Evolutionary conservation across 2,888 invertebrate species (phyloP).

Genomic region (Mesoligia furuncula): DNA sequence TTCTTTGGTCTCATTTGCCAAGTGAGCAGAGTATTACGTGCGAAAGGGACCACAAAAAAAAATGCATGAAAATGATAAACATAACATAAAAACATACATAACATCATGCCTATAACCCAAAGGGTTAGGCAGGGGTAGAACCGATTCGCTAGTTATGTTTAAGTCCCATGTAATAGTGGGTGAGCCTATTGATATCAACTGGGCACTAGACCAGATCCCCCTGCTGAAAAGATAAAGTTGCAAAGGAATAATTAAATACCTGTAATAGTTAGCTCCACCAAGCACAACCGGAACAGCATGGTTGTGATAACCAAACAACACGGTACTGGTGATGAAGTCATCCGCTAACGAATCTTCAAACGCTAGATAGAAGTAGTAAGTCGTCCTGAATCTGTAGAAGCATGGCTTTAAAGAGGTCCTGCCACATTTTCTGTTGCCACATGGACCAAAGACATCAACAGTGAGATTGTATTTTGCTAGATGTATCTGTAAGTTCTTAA

Average conservation of each 20-base stretch:
- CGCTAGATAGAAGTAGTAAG: conserved; percentile 93
- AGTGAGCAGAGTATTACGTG: background rate
- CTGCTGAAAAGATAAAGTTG: background rate
- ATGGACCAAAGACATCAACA: conserved; percentile 89
- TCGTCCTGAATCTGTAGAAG: conserved; percentile 82
- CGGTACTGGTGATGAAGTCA: conserved; percentile 83
- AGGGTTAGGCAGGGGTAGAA: too few relatives aligned
- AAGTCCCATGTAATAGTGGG: too few relatives aligned
- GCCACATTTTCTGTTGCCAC: conserved; percentile 81
- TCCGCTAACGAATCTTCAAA: conserved; percentile 93
- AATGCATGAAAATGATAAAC: background rate
- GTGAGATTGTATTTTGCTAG: conserved; percentile 80
- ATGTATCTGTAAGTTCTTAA: conserved; percentile 81
- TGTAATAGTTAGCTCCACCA: conserved; percentile 91
- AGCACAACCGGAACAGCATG: conserved; percentile 92
- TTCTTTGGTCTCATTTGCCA: background rate
- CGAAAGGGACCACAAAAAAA: background rate
- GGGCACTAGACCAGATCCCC: too few relatives aligned
- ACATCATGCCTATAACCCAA: too few relatives aligned
- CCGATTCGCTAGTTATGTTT: too few relatives aligned
- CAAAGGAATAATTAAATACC: conserved; percentile 65
- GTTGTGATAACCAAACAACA: conserved; percentile 90
- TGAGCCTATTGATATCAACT: too few relatives aligned
- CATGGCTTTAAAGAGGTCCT: conserved; percentile 77
- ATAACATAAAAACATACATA: too few relatives aligned